Evolutionary conservation across 92 coral and sea anemone species (phyloP), one percentile per base, ranked within the genome.

Genomic region (Porites evermanni): DNA sequence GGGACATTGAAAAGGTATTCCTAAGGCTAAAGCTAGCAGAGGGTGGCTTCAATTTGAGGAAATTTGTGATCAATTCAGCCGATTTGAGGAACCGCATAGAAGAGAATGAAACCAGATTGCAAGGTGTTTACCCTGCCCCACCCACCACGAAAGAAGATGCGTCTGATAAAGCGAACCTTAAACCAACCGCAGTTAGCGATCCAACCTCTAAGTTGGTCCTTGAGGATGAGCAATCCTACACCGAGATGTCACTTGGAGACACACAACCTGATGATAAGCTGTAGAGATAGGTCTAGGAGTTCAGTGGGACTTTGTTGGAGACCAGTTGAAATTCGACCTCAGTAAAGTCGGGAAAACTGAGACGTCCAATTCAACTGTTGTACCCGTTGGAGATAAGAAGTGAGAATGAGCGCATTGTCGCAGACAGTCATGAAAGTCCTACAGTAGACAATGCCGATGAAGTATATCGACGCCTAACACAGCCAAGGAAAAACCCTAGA

Each of bases 41-140:
- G 68, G 92, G 92, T 14, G 92, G 92, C 12, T 91, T 91, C 74
- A 91, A 88, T 79, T 66, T 88, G 67, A 67, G 91, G 58, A 91
- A 87, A 68, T 91, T 91, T 73, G 47, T 58, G 58, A 60, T 91
- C 44, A 91, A 91, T 20, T 88, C 91, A 1, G 51, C 78, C 13
- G 68, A 70, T 9, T 73, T 87, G 53, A 87, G 68, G 78, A 53
- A 77, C 13, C 85, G 67, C 9, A 80, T 91, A 16, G 67, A 73
- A 67, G 80, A 75, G 78, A 87, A 74, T 79, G 91, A 84, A 79
- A 65, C 23, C 53, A 24, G 69, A 24, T 77, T 23, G 21, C 17
- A 38, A 24, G 6, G 7, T 7, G 5, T 14, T 47, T 12, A n/a
- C 80, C 20, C 3, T 16, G 13, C 11, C 53, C 51, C 12, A 3